Evolutionary conservation across 2,888 invertebrate species (phyloP).

Genomic region (Brachyopa scutellaris): DNA sequence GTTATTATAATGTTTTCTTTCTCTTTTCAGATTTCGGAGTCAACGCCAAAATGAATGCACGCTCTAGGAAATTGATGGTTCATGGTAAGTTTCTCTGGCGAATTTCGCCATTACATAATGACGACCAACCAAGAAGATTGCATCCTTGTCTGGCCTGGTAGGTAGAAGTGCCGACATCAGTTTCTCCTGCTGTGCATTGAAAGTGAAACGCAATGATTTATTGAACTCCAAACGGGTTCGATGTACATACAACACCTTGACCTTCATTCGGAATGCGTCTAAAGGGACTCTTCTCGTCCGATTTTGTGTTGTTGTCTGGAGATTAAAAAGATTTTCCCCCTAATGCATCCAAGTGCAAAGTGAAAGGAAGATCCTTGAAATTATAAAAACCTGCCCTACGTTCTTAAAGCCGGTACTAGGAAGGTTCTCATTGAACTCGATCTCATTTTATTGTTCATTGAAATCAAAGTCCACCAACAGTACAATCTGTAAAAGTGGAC

Average conservation of each 20-base stretch:
- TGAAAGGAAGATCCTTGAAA: constrained; percentile 32
- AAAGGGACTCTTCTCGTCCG: background rate
- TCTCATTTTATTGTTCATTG: background rate
- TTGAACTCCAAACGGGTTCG: constrained; percentile 17
- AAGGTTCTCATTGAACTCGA: background rate
- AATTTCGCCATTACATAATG: background rate
- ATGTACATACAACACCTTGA: constrained; percentile 9
- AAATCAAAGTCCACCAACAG: background rate
- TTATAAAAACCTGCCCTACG: background rate
- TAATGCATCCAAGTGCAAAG: background rate
- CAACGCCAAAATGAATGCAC: constrained; percentile 52
- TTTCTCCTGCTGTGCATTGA: constrained; percentile 1
- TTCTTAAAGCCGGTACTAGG: background rate
- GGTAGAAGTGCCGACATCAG: background rate
- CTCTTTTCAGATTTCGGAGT: constrained; percentile 45
- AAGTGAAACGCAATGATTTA: constrained; percentile 20
- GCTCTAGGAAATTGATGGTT: constrained; percentile 38
- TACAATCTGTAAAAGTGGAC: background rate
- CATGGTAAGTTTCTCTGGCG: constrained; percentile 46
- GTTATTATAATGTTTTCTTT: constrained; percentile 15
- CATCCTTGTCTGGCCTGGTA: constrained; percentile 7
- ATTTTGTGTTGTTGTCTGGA: background rate
- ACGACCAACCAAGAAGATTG: background rate
- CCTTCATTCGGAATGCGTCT: constrained; percentile 22
- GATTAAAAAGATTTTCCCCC: background rate